A percentile compares a stretch with the other conserved stretches of the same genome.
Evolutionary conservation across 2,797 vertebrate genomes (phyloP).

Genomic region (Schizopygopsis pylzovi): DNA sequence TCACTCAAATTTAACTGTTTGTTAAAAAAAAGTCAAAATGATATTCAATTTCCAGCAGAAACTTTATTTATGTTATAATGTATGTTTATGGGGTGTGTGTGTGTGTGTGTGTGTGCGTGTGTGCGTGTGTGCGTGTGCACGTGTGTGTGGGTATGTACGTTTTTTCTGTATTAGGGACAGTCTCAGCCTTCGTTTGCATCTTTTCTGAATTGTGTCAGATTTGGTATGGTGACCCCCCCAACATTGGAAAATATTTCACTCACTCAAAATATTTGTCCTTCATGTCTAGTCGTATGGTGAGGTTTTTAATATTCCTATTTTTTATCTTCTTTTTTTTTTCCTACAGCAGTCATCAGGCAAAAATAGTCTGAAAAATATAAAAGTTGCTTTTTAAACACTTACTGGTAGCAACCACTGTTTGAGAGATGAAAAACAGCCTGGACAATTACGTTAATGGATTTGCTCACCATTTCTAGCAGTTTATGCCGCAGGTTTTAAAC

Average conservation of each 20-base stretch:
- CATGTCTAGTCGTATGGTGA: not conserved
- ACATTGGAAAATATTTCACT: not conserved
- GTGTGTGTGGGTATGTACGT: no score
- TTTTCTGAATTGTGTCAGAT: no score
- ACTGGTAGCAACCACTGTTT: not conserved
- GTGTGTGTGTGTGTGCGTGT: no score
- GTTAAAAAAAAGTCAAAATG: no score
- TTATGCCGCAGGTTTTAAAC: not conserved
- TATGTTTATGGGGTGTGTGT: no score
- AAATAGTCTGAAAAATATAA: not conserved
- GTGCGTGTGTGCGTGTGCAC: no score
- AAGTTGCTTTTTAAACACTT: not conserved
- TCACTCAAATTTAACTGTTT: no score
- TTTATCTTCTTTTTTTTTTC: no score
- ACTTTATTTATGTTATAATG: no score
- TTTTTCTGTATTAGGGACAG: no score
- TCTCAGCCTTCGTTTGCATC: no score
- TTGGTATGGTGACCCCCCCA: not conserved
- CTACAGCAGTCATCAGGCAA: not conserved
- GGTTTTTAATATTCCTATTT: not conserved
- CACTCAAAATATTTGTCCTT: not conserved
- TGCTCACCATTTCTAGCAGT: not conserved
- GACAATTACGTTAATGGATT: not conserved
- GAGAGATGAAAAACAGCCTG: not conserved
- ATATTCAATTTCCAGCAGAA: no score